Percentiles rank a stretch among this genome's conserved stretches.
Evolutionary conservation across 2,797 vertebrate species (phyloP).

Genomic region (Vultur gryphus): DNA sequence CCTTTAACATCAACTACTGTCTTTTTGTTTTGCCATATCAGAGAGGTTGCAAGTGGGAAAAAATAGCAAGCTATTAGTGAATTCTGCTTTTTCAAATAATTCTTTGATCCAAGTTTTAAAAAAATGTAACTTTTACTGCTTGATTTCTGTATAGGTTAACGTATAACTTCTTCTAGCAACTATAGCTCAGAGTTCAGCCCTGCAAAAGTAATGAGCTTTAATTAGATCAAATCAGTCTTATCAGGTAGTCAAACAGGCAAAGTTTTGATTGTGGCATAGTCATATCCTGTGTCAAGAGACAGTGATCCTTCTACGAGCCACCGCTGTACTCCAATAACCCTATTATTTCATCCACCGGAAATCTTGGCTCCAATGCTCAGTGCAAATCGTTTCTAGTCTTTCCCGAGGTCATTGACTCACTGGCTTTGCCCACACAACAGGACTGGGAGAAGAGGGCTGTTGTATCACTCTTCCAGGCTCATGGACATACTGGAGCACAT

Average conservation of each 20-base stretch:
- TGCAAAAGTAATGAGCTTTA: neutral
- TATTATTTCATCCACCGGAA: neutral
- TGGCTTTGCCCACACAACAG: neutral
- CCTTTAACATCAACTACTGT: neutral
- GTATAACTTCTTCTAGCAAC: neutral
- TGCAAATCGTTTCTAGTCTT: neutral
- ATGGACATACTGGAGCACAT: neutral
- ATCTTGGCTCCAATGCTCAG: rapidly evolving
- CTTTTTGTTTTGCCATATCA: neutral
- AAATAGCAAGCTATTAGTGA: neutral
- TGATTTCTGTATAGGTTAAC: neutral
- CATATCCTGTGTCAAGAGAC: neutral
- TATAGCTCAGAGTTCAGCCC: neutral
- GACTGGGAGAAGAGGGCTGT: neutral
- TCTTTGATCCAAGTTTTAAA: neutral
- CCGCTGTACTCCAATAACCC: neutral
- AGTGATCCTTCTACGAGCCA: neutral
- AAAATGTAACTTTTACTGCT: neutral
- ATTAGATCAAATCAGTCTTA: neutral
- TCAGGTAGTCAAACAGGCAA: neutral
- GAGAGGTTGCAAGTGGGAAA: neutral
- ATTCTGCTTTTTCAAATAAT: neutral
- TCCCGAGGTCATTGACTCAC: constrained; percentile 7
- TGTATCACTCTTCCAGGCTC: neutral
- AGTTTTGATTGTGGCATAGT: neutral